Conservation (phyloP, 2,797 vertebrate species). For the Mus spretus region DNA sequence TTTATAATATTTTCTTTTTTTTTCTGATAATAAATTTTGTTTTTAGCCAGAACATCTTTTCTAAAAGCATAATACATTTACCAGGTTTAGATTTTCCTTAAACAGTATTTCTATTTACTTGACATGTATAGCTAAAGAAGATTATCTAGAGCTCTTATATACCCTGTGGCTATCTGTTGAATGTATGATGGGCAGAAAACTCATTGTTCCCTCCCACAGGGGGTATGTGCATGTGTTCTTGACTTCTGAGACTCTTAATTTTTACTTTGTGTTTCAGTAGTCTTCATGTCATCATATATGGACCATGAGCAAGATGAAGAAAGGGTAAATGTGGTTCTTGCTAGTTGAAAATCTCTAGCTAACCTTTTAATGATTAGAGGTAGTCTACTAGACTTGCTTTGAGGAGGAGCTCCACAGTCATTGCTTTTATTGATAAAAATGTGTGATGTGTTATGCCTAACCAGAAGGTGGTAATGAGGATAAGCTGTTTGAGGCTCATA, state of each 20-base stretch:
- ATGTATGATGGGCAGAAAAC: not conserved
- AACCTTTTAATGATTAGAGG: not conserved
- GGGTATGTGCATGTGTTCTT: not conserved
- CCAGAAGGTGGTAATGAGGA: not conserved
- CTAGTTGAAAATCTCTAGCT: not conserved
- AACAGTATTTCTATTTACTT: not conserved
- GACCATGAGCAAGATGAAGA: constrained; percentile 12
- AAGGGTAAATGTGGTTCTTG: not conserved
- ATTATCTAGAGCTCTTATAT: not conserved
- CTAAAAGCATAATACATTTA: not conserved
- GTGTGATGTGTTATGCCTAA: not conserved
- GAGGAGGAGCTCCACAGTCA: not conserved
- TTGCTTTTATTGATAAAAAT: not conserved
- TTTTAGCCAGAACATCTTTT: not conserved
- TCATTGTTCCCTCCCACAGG: not conserved
- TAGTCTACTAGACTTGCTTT: not conserved
- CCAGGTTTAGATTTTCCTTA: not conserved
- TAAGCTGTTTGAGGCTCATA: not conserved
- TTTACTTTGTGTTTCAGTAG: not conserved
- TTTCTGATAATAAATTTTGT: not conserved
- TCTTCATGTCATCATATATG: not conserved
- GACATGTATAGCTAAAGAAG: not conserved
- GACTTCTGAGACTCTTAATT: not conserved
- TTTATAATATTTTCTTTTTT: not conserved
- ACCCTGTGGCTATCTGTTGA: not conserved